A percentile compares a stretch with the other conserved stretches of the same genome.
Evolutionary conservation across 1,140 invertebrate species (phyloP).

Genomic region (Aphelenchoides fujianensis): DNA sequence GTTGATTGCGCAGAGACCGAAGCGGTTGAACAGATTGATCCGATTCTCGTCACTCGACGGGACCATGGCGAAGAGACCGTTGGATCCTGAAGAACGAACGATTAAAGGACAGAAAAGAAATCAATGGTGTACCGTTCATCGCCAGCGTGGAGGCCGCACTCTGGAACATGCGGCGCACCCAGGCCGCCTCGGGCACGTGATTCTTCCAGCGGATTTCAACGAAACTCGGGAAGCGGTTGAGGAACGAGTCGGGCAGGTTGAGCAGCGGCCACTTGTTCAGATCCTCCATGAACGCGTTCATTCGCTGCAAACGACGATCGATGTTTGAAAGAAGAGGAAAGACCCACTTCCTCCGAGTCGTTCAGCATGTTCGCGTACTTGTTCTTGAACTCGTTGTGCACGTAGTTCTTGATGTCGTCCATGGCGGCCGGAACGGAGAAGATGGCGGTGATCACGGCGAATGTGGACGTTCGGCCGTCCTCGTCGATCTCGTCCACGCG

Average conservation of each 20-base stretch:
- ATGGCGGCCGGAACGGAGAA: conserved; percentile 15
- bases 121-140: conserved; percentile 34
- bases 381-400: neutral
- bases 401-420: conserved; percentile 2
- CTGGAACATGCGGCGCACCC: conserved; percentile 41
- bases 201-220: conserved; percentile 44
- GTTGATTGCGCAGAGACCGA: conserved; percentile 31
- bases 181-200: conserved; percentile 34
- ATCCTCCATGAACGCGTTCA: conserved; percentile 6
- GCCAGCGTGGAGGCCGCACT: conserved; percentile 36
- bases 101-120: conserved; percentile 17
- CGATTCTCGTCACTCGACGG: conserved; percentile 12
- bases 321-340: conserved; percentile 10
- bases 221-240: conserved; percentile 31
- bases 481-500: conserved; percentile 25
- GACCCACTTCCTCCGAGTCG: conserved; percentile 1
- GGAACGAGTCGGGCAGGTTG: conserved; percentile 29
- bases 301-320: conserved; percentile 19
- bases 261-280: conserved; percentile 23
- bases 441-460: conserved; percentile 11
- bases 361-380: conserved; percentile 8
- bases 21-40: conserved; percentile 36
- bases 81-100: conserved; percentile 25
- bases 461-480: conserved; percentile 10
- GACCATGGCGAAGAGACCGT: conserved; percentile 43